Base-by-base conservation (phyloP, 1,140 invertebrate genomes). In the Drosophila rhopaloa region DNA sequence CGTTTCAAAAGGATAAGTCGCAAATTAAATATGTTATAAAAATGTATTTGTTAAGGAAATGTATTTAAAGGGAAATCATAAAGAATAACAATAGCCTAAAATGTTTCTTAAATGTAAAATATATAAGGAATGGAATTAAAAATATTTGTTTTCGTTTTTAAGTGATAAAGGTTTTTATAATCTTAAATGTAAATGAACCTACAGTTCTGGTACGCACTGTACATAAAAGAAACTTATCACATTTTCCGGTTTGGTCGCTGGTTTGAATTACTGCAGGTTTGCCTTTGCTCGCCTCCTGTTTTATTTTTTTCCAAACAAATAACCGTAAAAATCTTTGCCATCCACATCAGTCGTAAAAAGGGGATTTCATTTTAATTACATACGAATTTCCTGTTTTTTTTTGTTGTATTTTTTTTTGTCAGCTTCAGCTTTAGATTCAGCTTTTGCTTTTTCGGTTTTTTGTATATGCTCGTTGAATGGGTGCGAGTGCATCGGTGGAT, bases 311-410 rank as follows among this genome's bases (percentile, higher is more conserved):
- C 9, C 56, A 55, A 79, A 72, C 82, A 86, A 86, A 86, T 82
- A 83, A 76, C 65, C 76, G 79, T 88, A 79, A 88, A 88, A 88
- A 84, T 83, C 81, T 83, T 72, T 82, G 80, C 79, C 65, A 61
- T 76, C 67, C 61, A 76, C 75, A 77, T 77, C 76, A 79, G 76
- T 79, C 79, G 84, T 86, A 88, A 86, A 86, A 77, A 55, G 77
- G 74, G 75, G 84, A 88, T 86, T 86, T 83, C 65, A 76, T 86
- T 86, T 86, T 86, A 86, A 86, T 86, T 86, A 88, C 83, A 86
- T 88, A 81, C 83, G 84, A 86, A 86, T 79, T 81, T 67, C 70
- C 50, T 41, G 54, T 51, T 66, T 78, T 67, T 67, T 81, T 73
- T 58, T 54, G 14, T 40, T 44, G 9, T 38, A 13, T 10, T 38